Evolutionary conservation across 2,113 vertebrate genomes (phyloP).

Genomic region (Cinclus mexicanus): DNA sequence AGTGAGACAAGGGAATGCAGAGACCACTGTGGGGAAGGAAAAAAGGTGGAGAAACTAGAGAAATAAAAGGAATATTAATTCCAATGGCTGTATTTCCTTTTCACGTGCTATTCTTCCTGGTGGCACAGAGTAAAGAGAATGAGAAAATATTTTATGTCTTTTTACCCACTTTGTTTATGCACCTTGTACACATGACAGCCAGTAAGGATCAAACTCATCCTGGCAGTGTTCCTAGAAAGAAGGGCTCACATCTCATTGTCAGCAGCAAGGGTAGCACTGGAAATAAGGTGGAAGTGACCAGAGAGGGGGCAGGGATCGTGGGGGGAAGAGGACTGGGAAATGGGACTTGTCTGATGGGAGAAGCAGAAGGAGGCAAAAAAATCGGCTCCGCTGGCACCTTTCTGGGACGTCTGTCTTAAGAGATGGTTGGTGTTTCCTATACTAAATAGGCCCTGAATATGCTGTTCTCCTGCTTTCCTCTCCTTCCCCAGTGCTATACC

Average conservation of each 20-base stretch:
- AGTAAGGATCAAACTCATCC: background rate
- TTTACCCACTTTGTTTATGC: background rate
- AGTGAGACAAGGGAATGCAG: background rate
- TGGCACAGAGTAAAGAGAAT: background rate
- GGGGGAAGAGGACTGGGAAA: background rate
- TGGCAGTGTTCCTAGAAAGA: background rate
- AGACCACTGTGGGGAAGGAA: background rate
- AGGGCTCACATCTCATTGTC: background rate
- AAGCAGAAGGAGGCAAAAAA: background rate
- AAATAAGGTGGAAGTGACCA: background rate
- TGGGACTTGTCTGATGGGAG: background rate
- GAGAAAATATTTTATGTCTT: background rate
- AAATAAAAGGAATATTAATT: background rate
- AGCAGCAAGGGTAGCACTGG: background rate
- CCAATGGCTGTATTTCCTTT: background rate
- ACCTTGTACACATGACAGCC: fast-evolving
- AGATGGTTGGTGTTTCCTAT: background rate
- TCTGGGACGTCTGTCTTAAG: background rate
- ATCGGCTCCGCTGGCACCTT: background rate
- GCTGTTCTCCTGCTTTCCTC: background rate
- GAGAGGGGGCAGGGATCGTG: background rate
- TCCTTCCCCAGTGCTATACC: background rate
- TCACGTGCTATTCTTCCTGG: background rate
- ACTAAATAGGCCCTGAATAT: background rate
- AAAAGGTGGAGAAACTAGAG: background rate